Base-by-base conservation (phyloP, 1,140 invertebrate genomes). In the Rhagoletis zephyria region DNA sequence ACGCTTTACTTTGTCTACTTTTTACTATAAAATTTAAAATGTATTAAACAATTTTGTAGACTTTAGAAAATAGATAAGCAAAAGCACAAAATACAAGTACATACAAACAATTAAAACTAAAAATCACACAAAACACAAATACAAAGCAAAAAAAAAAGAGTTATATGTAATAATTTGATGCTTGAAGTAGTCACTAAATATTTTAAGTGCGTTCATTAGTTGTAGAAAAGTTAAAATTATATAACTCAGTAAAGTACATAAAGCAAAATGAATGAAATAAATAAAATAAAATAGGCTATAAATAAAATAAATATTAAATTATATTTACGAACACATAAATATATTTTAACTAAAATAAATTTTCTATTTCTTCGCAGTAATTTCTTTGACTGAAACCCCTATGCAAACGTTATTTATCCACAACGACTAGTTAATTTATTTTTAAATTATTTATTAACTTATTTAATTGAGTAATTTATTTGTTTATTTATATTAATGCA, bases 121-220 rank as follows among this genome's bases (percentile, higher is more conserved):
- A 6, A 45, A 74, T 5, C 67, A 74, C 67, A 74, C 42, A 74
- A 74, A 70, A 48, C 5, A 70, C 67, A 70, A 3, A 56, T 81
- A 81, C 45, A 81, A 81, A 81, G 48, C 42, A 56, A 81, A 19
- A 19, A n/a, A 30, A 81, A 81, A 7, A 56, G 5, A 7, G 51
- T 10, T 56, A 56, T 87, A 64, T 14, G 9, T 87, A 87, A 64
- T 45, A 81, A 4, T 64, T 67, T 67, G 42, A 85, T 42, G 51
- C 86, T 87, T 85, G 59, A 85, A 81, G 63, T 87, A 87, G 87
- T 87, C 87, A 87, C 77, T 87, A 87, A 87, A 87, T 87, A 87
- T 87, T 86, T 88, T 88, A 85, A 88, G 85, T 88, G 42, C 59
- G 59, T 70, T 85, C 60, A 85, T 85, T 70, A 87, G 86, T 70